Conservation (phyloP, 2,888 invertebrate genomes). For the Acrobasis suavella region DNA sequence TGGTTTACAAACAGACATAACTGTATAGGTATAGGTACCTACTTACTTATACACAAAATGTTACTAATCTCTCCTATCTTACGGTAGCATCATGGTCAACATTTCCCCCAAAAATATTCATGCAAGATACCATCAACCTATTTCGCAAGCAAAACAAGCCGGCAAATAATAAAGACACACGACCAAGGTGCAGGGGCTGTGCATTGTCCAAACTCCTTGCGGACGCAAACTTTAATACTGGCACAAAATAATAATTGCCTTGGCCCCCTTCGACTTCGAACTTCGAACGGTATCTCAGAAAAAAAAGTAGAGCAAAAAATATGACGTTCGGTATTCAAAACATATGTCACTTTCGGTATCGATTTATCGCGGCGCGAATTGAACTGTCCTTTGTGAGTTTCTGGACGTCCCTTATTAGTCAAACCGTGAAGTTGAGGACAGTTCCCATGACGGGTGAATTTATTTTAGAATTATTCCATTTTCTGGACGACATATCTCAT, state of each 20-base stretch:
- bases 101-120: conserved; percentile 15
- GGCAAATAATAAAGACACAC: conserved; percentile 57
- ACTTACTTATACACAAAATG: no score
- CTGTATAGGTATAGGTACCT: no score
- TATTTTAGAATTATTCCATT: conserved; percentile 62
- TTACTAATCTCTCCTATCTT: background rate
- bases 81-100: conserved; percentile 7
- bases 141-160: conserved; percentile 26
- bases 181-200: conserved; percentile 61
- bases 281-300: conserved; percentile 42
- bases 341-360: conserved; percentile 75
- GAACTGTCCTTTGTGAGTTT: conserved; percentile 52
- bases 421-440: conserved; percentile 68
- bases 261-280: conserved; percentile 65
- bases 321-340: conserved; percentile 77
- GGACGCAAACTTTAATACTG: conserved; percentile 50
- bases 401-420: conserved; percentile 65
- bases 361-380: conserved; percentile 69
- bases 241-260: conserved; percentile 75
- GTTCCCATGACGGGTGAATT: conserved; percentile 80
- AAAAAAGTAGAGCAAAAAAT: conserved; percentile 52
- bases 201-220: conserved; percentile 64
- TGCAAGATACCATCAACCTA: conserved; percentile 26
- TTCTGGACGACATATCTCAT: conserved; percentile 59
- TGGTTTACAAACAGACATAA: no score